Evolutionary conservation across 2,113 vertebrate genomes (phyloP).

Genomic region (Speoplatyrhinus poulsoni): DNA sequence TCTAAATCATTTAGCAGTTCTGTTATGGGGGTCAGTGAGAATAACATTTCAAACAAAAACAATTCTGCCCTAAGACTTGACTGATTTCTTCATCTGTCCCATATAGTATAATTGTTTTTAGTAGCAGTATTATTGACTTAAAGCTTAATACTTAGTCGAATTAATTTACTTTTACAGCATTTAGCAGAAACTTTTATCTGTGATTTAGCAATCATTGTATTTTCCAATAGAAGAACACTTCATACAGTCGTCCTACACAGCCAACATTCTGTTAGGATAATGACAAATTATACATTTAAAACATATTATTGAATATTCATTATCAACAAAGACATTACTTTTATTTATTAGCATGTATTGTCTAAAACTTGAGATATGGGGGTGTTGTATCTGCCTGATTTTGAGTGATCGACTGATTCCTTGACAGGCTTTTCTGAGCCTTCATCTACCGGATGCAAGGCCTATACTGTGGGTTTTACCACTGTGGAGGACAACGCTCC

Average conservation of each 20-base stretch:
- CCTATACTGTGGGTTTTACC: slow-evolving; percentile 64
- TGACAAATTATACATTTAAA: too few species aligned
- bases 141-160: too few species aligned
- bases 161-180: too few species aligned
- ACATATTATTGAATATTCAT: too few species aligned
- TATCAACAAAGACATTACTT: too few species aligned
- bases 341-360: background rate
- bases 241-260: too few species aligned
- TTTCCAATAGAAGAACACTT: too few species aligned
- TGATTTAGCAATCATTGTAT: too few species aligned
- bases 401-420: slow-evolving; percentile 22
- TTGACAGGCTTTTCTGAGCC: slow-evolving; percentile 73
- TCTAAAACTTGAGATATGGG: background rate
- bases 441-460: slow-evolving; percentile 66
- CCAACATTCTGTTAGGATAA: too few species aligned
- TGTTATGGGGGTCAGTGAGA: background rate
- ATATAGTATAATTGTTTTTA: too few species aligned
- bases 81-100: too few species aligned
- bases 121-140: background rate
- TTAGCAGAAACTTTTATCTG: too few species aligned
- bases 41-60: background rate
- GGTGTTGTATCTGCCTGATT: background rate
- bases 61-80: background rate
- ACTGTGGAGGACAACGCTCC: slow-evolving; percentile 60
- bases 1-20: background rate